These are phyloP conservation scores for Ostrea edulis DNA, from an alignment of 1,140 invertebrate genomes.

Conservation along the genomic window DNA sequence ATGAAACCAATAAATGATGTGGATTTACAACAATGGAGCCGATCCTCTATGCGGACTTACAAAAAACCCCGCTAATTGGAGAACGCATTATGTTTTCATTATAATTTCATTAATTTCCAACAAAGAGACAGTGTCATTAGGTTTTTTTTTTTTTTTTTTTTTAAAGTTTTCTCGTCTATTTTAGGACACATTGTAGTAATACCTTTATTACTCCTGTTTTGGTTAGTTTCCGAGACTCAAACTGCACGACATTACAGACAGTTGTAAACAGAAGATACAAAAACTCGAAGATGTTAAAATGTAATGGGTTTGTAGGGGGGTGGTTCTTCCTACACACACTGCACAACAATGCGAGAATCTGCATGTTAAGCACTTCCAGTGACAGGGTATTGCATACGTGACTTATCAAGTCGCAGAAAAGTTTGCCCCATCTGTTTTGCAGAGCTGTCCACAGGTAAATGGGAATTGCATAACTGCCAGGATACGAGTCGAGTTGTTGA, in stretches of 20 bases:
- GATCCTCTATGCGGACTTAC: background rate
- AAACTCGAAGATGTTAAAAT: too few relatives aligned
- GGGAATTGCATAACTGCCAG: constrained; percentile 34
- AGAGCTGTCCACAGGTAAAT: constrained; percentile 9
- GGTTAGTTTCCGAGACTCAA: background rate
- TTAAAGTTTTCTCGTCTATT: background rate
- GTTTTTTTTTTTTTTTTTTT: too few relatives aligned
- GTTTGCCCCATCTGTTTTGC: constrained; percentile 20
- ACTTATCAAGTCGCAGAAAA: constrained; percentile 3
- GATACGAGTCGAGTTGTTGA: background rate
- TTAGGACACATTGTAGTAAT: background rate
- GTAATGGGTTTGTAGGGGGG: too few relatives aligned
- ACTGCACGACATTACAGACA: background rate
- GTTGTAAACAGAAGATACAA: too few relatives aligned
- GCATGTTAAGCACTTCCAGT: background rate
- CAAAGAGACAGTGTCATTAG: background rate
- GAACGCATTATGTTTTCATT: background rate
- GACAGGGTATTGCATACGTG: background rate
- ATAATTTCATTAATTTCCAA: background rate
- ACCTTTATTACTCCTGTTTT: background rate
- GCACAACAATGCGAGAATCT: background rate
- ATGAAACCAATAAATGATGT: background rate
- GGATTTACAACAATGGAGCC: background rate
- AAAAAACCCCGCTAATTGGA: background rate
- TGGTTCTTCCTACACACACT: background rate